These are phyloP conservation scores for Electrophaes corylata DNA, from an alignment of 2,888 invertebrate genomes.

Conservation along the genomic window DNA sequence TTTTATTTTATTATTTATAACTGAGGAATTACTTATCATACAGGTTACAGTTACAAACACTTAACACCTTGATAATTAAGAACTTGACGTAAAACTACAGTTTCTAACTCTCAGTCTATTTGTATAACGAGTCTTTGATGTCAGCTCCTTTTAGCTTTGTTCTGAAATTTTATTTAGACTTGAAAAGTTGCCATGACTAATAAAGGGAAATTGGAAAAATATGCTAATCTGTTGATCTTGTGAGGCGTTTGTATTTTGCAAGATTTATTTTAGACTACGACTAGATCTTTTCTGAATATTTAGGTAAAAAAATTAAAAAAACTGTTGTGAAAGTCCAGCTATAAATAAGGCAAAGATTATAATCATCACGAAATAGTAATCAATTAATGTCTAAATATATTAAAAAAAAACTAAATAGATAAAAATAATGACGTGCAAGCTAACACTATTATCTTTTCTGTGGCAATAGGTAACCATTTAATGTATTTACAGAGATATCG, in stretches of 20 bases:
- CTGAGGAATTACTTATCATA: too few species aligned
- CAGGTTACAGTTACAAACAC: not conserved
- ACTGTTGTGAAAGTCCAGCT: too few species aligned
- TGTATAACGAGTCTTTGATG: conserved; percentile 28
- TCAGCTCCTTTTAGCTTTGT: conserved; percentile 24
- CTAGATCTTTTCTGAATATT: not conserved
- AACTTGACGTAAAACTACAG: not conserved
- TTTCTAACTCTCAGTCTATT: not conserved
- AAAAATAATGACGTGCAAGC: too few species aligned
- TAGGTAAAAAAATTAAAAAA: not conserved
- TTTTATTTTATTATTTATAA: too few species aligned
- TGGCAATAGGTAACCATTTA: not conserved
- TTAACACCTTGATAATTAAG: not conserved
- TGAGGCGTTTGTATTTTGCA: conserved; percentile 4
- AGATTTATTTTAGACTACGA: conserved; percentile 5
- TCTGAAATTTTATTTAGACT: conserved; percentile 28
- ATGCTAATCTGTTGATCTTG: conserved; percentile 20
- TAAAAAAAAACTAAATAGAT: too few species aligned
- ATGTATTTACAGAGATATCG: not conserved
- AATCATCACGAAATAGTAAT: too few species aligned
- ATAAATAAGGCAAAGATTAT: too few species aligned
- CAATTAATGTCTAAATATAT: too few species aligned
- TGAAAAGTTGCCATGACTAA: conserved; percentile 29
- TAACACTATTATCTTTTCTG: too few species aligned
- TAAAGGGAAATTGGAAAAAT: conserved; percentile 26